A percentile compares a stretch with the other conserved stretches of the same genome.
Conservation (phyloP, 2,113 vertebrate species). For the Trematomus loennbergii region DNA sequence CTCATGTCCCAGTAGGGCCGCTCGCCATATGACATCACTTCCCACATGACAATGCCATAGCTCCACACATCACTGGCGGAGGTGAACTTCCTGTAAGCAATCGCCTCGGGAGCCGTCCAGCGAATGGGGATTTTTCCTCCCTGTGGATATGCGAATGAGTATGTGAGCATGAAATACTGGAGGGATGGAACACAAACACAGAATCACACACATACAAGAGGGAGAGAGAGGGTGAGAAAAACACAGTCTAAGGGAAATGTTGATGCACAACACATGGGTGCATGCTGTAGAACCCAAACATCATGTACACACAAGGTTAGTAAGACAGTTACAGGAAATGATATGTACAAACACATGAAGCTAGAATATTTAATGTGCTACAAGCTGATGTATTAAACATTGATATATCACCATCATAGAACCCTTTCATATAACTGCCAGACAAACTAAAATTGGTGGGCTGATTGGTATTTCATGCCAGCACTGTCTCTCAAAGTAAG, state of each 20-base stretch:
- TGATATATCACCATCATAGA: conserved; percentile 6
- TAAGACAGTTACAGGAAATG: conserved; percentile 52
- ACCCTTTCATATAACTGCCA: not conserved
- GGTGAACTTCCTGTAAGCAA: conserved; percentile 98
- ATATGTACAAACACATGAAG: conserved; percentile 45
- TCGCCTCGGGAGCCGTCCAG: conserved; percentile 98
- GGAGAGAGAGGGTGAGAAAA: conserved; percentile 78
- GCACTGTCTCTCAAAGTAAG: conserved; percentile 1
- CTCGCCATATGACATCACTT: conserved; percentile 98
- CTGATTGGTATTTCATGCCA: not conserved
- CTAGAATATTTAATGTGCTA: conserved; percentile 40
- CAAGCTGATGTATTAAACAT: conserved; percentile 44
- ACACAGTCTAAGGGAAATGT: conserved; percentile 61
- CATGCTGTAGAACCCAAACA: conserved; percentile 56
- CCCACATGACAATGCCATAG: conserved; percentile 99
- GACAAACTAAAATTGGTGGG: not conserved
- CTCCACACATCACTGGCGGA: conserved; percentile 99
- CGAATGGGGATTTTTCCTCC: conserved; percentile 98
- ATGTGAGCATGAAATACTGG: conserved; percentile 85
- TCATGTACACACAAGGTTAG: conserved; percentile 53
- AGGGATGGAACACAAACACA: conserved; percentile 80
- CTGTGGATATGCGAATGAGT: conserved; percentile 86
- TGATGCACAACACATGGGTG: conserved; percentile 70
- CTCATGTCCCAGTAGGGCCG: conserved; percentile 99
- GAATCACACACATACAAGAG: conserved; percentile 80